Evolutionary conservation across 1,140 invertebrate genomes (phyloP), one percentile per base, ranked within the genome.

Genomic region (Formica exsecta): DNA sequence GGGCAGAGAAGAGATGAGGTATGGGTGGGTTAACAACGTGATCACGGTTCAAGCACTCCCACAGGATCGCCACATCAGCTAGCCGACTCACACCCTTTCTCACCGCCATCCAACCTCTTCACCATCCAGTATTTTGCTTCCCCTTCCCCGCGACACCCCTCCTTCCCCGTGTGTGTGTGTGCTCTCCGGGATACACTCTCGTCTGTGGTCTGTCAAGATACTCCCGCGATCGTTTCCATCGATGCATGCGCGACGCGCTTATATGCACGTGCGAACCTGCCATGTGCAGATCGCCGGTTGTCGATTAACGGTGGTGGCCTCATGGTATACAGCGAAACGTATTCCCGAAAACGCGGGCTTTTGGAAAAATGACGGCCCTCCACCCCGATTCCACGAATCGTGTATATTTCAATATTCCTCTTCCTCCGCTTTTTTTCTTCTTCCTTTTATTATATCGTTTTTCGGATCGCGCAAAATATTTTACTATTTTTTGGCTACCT

Each of bases 31-130:
- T 93, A 93, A 93, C 92, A 93, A 92, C 89, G 91, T 90, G 92
- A 93, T 92, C 92, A 92, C 87, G 89, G 90, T 92, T 92, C 91
- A 90, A 93, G 91, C 87, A 93, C 92, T 92, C 92, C 92, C 91
- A 65, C 87, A 92, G 92, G 92, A 93, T 93, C 91, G 79, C 86
- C 90, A 70, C 88, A 90, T 92, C 90, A 89, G 80, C 91, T 85
- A 73, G 70, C 44, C 86, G 66, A 75, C 44, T 25, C 80, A 80
- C 79, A 80, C 79, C 86, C 85, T 81, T 80, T 84, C 77, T 83
- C 74, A 19, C 51, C 38, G n/a, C 32, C 11, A 71, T 81, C 65
- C 79, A 83, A 57, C 65, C 71, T 75, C 73, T 77, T 51, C 71
- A 38, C 62, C 73, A 44, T 77, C 44, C 81, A 32, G 44, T 77